Conservation (phyloP, 2,113 vertebrate species). For the Scophthalmus maximus region DNA sequence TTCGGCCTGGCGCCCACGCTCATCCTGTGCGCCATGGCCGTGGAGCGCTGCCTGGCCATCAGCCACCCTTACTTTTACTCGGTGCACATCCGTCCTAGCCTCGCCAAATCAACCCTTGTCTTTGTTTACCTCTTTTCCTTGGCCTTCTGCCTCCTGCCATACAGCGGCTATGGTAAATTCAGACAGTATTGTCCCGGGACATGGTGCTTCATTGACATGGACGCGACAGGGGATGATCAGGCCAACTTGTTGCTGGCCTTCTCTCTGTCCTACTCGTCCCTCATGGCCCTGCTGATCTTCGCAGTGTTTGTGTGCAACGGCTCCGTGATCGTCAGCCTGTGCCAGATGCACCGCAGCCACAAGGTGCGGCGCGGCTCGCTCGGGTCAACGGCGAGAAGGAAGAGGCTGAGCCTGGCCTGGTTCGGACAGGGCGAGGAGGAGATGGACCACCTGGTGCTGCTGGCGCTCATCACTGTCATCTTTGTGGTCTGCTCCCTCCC, state of each 20-base stretch:
- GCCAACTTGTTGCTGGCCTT: slow-evolving; percentile 79
- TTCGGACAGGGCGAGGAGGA: slow-evolving; percentile 86
- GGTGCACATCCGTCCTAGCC: slow-evolving; percentile 79
- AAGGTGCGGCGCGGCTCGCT: slow-evolving; percentile 78
- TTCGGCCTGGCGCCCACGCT: slow-evolving; percentile 89
- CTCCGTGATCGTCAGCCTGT: slow-evolving; percentile 88
- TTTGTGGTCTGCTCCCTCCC: slow-evolving; percentile 91
- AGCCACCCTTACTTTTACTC: slow-evolving; percentile 91
- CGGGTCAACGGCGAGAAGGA: slow-evolving; percentile 67
- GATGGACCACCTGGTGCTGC: slow-evolving; percentile 87
- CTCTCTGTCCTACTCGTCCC: slow-evolving; percentile 87
- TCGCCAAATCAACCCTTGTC: slow-evolving; percentile 82
- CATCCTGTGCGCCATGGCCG: slow-evolving; percentile 89
- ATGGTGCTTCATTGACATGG: slow-evolving; percentile 92
- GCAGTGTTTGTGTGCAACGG: slow-evolving; percentile 88
- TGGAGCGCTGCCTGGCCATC: slow-evolving; percentile 92
- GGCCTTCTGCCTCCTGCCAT: slow-evolving; percentile 86
- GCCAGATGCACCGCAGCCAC: slow-evolving; percentile 89
- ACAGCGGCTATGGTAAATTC: slow-evolving; percentile 84
- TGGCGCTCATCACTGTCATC: slow-evolving; percentile 88
- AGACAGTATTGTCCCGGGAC: slow-evolving; percentile 92
- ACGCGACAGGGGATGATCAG: slow-evolving; percentile 43
- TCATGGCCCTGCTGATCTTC: slow-evolving; percentile 86
- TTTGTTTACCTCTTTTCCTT: slow-evolving; percentile 84
- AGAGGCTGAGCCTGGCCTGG: slow-evolving; percentile 78